Evolutionary conservation across 2,113 vertebrate species (phyloP).

Genomic region (Mobula birostris): DNA sequence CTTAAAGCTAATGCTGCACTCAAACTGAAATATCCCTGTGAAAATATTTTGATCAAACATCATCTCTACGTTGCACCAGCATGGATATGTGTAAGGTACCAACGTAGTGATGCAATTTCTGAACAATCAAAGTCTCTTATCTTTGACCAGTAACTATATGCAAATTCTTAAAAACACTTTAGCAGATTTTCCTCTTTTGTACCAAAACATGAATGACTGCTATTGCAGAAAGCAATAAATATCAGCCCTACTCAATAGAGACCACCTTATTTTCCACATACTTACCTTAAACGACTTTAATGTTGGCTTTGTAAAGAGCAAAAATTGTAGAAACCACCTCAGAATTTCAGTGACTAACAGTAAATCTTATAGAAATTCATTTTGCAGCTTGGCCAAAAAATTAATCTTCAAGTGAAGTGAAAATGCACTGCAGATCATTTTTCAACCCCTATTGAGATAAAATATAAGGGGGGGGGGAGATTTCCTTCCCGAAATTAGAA

Average conservation of each 20-base stretch:
- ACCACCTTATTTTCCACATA: neutral
- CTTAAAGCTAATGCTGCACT: too few species aligned
- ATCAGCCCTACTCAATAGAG: neutral
- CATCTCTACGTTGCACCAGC: too few species aligned
- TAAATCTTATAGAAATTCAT: neutral
- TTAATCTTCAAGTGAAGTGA: conserved; percentile 14
- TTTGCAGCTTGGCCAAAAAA: neutral
- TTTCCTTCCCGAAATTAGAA: neutral
- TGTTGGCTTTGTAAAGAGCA: neutral
- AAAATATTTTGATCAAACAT: too few species aligned
- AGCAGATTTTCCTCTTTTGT: neutral
- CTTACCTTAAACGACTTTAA: neutral
- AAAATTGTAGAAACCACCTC: neutral
- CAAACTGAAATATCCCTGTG: too few species aligned
- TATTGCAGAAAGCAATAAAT: neutral
- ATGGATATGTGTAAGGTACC: too few species aligned
- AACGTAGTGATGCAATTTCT: too few species aligned
- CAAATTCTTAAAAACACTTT: neutral
- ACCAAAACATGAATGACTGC: neutral
- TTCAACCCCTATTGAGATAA: neutral
- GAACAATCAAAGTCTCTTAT: neutral
- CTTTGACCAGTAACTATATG: neutral
- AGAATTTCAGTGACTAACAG: neutral
- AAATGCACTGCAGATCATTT: neutral
- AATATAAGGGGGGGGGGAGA: neutral